Evolutionary conservation across 2,797 vertebrate species (phyloP).

Genomic region (Pangasius sanitwongsei): DNA sequence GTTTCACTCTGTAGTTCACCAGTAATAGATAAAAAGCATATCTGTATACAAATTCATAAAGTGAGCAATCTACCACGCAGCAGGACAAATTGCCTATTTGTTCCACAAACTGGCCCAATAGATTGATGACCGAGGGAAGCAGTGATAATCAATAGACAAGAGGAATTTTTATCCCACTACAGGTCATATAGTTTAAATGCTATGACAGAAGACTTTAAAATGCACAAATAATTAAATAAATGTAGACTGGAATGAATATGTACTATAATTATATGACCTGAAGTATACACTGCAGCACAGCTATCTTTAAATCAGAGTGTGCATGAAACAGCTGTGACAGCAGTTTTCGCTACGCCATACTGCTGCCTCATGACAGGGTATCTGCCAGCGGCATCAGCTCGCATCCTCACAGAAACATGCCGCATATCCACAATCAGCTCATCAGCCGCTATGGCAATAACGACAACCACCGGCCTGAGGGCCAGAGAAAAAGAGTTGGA

Average conservation of each 20-base stretch:
- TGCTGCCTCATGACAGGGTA: slow-evolving; percentile 22
- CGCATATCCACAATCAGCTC: slow-evolving; percentile 12
- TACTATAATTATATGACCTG: neutral
- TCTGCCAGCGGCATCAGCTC: slow-evolving; percentile 22
- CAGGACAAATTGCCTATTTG: neutral
- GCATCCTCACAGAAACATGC: slow-evolving; percentile 6
- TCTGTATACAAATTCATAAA: neutral
- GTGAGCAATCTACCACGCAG: neutral
- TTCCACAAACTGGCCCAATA: neutral
- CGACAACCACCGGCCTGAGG: neutral
- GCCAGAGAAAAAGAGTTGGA: neutral
- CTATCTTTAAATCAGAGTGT: slow-evolving; percentile 13
- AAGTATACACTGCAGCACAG: slow-evolving; percentile 7
- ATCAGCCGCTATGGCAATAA: slow-evolving; percentile 17
- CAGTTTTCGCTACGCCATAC: slow-evolving; percentile 6
- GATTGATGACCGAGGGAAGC: neutral
- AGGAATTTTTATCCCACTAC: neutral
- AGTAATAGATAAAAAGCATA: neutral
- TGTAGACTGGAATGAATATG: neutral
- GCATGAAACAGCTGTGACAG: slow-evolving; percentile 34
- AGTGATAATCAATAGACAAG: neutral
- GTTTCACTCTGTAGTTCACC: neutral
- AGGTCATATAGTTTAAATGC: neutral
- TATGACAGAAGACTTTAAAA: neutral
- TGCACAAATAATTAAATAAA: neutral